Percentiles rank a stretch among this genome's conserved stretches.
phyloP scores from a whole-genome alignment of 2,113 vertebrate species.

The Gorilla gorilla region DNA sequence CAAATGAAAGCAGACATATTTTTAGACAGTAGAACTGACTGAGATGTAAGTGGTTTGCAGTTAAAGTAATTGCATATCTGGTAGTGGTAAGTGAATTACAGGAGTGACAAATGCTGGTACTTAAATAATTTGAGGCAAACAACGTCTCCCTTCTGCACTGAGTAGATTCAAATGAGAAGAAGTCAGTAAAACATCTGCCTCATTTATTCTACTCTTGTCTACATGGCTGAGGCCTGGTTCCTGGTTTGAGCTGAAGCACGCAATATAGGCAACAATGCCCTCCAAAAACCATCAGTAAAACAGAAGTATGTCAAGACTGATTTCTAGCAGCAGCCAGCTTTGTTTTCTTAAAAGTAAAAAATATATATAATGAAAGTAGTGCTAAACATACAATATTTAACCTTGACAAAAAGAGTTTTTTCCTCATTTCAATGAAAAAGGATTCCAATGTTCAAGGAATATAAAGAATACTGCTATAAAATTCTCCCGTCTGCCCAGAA shows the following conservation, averaged over 20 bases:
- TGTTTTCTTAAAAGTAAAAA: slow-evolving; percentile 57
- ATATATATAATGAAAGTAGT: neutral
- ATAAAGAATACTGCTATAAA: neutral
- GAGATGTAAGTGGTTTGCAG: slow-evolving; percentile 63
- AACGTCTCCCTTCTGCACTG: slow-evolving; percentile 47
- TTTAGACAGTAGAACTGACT: slow-evolving; percentile 79
- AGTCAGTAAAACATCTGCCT: slow-evolving; percentile 72
- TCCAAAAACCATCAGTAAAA: slow-evolving; percentile 6
- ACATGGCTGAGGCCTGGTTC: neutral
- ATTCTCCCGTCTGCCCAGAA: neutral
- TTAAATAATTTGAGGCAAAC: slow-evolving; percentile 79
- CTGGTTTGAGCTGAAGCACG: slow-evolving; percentile 35
- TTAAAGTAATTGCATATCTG: slow-evolving; percentile 76
- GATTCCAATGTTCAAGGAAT: neutral
- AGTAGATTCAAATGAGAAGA: slow-evolving; percentile 59
- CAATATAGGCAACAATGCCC: neutral
- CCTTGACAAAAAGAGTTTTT: neutral
- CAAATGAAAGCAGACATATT: slow-evolving; percentile 78
- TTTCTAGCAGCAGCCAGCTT: slow-evolving; percentile 40
- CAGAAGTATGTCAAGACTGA: neutral
- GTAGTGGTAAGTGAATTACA: slow-evolving; percentile 72
- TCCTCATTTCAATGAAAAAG: slow-evolving; percentile 4
- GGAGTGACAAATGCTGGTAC: slow-evolving; percentile 75
- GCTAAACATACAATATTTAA: slow-evolving; percentile 23
- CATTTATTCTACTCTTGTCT: slow-evolving; percentile 63